Percentiles rank a stretch among this genome's conserved stretches.
phyloP scores from a whole-genome alignment of 2,888 invertebrate genomes.

The Tuta absoluta region DNA sequence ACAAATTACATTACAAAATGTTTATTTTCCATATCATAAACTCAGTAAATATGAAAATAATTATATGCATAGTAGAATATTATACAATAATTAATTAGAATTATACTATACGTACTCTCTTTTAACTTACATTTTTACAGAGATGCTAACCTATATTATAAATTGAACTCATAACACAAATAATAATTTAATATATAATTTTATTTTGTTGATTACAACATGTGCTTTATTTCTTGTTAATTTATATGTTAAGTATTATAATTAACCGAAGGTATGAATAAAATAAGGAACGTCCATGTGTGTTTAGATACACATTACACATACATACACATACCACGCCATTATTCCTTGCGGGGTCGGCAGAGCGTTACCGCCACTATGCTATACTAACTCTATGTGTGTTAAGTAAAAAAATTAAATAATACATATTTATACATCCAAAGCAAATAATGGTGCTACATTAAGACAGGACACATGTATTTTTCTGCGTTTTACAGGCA shows the following conservation, averaged over 20 bases:
- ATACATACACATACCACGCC: too few relatives aligned
- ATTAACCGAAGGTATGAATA: background rate
- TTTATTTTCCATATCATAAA: background rate
- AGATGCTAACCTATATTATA: background rate
- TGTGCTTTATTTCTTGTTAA: too few relatives aligned
- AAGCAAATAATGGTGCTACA: background rate
- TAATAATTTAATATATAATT: background rate
- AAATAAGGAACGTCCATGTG: background rate
- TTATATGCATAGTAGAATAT: background rate
- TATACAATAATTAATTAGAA: background rate
- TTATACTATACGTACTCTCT: background rate
- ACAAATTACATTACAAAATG: constrained; percentile 51
- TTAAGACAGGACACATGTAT: background rate
- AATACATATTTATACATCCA: background rate
- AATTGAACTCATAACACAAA: background rate
- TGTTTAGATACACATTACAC: too few relatives aligned
- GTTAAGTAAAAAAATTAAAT: background rate
- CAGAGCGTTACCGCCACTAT: too few relatives aligned
- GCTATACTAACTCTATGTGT: too few relatives aligned
- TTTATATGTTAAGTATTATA: too few relatives aligned
- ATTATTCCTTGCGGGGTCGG: too few relatives aligned
- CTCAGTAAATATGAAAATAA: background rate
- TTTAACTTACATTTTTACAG: constrained; percentile 3
- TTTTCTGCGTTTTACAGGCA: background rate
- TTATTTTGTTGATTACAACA: too few relatives aligned